Conservation (phyloP, 2,113 vertebrate genomes). For the Podarcis muralis region DNA sequence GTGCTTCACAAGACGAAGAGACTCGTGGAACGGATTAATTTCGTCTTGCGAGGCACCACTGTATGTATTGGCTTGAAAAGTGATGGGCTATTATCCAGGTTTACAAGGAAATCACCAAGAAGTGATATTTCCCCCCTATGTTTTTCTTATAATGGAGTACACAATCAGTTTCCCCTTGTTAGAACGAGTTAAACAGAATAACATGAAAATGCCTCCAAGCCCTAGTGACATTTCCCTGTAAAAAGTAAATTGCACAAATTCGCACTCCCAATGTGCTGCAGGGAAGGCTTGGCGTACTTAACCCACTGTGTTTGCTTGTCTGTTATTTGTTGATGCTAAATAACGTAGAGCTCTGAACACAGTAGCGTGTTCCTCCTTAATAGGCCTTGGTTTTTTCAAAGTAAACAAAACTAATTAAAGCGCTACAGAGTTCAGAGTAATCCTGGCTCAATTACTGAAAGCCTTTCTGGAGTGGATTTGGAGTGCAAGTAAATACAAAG, state of each 20-base stretch:
- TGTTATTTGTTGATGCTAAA: not conserved
- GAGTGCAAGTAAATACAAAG: slow-evolving; percentile 53
- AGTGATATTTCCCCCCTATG: not conserved
- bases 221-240: not conserved
- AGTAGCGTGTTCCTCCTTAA: not conserved
- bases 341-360: slow-evolving; percentile 1
- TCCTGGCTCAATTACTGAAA: slow-evolving; percentile 32
- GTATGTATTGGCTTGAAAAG: not conserved
- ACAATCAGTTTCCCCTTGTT: not conserved
- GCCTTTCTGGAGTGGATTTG: slow-evolving; percentile 11
- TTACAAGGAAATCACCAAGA: too few species aligned
- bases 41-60: too few species aligned
- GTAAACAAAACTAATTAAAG: slow-evolving; percentile 50
- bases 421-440: slow-evolving; percentile 19
- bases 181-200: not conserved
- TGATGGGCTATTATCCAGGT: not conserved
- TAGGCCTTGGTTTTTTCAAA: not conserved
- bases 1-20: too few species aligned
- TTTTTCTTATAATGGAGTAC: not conserved
- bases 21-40: too few species aligned
- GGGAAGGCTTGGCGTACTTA: not conserved
- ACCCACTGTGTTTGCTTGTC: not conserved
- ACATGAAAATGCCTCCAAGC: not conserved
- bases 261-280: not conserved
- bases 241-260: not conserved